phyloP scores from a whole-genome alignment of 2,888 invertebrate genomes.

The Macropis europaea region DNA sequence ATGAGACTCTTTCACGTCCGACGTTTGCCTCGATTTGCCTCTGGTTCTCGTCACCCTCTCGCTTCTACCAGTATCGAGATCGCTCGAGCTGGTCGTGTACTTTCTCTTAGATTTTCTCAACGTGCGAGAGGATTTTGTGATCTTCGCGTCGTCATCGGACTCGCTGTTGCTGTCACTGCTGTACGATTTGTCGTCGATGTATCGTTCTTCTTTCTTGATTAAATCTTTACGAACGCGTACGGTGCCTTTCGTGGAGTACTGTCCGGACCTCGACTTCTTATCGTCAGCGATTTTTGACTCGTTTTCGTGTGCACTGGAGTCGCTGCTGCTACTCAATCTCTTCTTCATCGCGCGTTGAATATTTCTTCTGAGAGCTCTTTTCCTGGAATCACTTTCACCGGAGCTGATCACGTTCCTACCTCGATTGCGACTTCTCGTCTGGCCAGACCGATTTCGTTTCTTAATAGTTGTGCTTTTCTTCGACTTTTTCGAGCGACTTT shows the following conservation, averaged over 20 bases:
- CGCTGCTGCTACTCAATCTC: constrained; percentile 52
- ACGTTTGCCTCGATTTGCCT: constrained; percentile 16
- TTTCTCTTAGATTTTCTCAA: constrained; percentile 43
- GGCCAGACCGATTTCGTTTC: constrained; percentile 48
- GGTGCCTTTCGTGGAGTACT: constrained; percentile 37
- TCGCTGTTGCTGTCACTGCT: constrained; percentile 61
- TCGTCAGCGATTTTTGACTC: constrained; percentile 28
- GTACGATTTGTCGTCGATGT: constrained; percentile 36
- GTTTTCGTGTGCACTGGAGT: constrained; percentile 47
- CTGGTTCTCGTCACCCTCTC: constrained; percentile 33
- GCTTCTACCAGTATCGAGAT: constrained; percentile 15
- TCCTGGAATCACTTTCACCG: constrained; percentile 51
- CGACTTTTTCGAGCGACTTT: constrained; percentile 41
- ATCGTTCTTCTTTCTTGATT: constrained; percentile 43
- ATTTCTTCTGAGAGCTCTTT: constrained; percentile 21
- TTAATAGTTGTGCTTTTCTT: constrained; percentile 35
- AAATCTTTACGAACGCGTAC: constrained; percentile 47
- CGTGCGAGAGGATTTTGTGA: constrained; percentile 18
- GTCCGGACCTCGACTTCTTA: constrained; percentile 26
- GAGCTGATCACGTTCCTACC: constrained; percentile 49
- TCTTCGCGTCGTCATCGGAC: constrained; percentile 16
- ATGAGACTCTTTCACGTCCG: constrained; percentile 24
- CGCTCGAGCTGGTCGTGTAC: constrained; percentile 30
- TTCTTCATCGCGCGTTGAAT: constrained; percentile 35
- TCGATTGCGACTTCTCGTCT: constrained; percentile 36